Base-by-base conservation (phyloP, 2,888 invertebrate genomes). In the Alentia gelatinosa region DNA sequence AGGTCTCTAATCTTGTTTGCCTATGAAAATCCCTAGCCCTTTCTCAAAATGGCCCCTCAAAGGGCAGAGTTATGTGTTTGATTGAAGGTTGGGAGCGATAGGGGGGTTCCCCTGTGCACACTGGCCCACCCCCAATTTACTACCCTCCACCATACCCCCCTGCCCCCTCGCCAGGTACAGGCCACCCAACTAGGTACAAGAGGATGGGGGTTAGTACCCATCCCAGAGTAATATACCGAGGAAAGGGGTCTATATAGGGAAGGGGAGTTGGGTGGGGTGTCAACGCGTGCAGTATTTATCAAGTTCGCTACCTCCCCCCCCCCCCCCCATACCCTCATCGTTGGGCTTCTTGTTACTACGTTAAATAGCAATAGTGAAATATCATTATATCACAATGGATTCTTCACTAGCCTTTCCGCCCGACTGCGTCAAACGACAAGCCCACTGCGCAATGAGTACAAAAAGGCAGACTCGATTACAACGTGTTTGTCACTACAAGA, bases 51-150 rank as follows among this genome's bases (percentile, higher is more conserved):
- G 23, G n/a, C 68, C 30, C 68, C 3, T 68, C 68, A 68, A 68
- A 68, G 33, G 68, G 30, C 26, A 68, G 68, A 68, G 68, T 68
- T 68, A 68, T 68, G 68, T 68, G 68, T 68, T 68, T 68, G 68
- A 68, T 68, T 68, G 26, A 68, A 26, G 33, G 68, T 12, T 26
- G 56, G 56, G 56, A 4, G 47, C 47, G 68, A 30, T 12, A 9
- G 30, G 68, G 68, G 68, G 68, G 30, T 68, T 68, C 68, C 68
- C 68, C 56, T 56, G 56, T 56, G 56, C n/a, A 56, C 56, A 56
- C n/a, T 56, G 19, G 56, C 56, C 19, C 56, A n/a, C 56, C 56
- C 56, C 56, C 56, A 47, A 7, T 47, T 7, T 7, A 47, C 47
- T 47, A 7, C 47, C 63, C 63, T 63, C 15, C n/a, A 63, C n/a